Evolutionary conservation across 2,888 invertebrate species (phyloP), one percentile per base, ranked within the genome.

Genomic region (Apodemia duryi): DNA sequence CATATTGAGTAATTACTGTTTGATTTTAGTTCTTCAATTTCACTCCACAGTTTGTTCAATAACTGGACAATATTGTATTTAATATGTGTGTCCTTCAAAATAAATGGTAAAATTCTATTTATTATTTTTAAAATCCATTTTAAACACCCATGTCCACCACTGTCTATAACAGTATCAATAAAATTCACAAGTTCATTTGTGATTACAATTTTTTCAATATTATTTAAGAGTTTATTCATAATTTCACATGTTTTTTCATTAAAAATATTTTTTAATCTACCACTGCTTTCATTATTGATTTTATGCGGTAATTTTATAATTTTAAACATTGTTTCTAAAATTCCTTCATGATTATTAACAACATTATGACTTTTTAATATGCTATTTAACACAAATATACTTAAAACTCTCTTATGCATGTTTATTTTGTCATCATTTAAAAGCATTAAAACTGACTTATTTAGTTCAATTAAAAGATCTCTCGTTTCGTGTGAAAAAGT

Each of bases 101-200:
- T 67, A 52, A 66, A 66, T 11, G 78, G 73, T 7, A 91, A 60
- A 6, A 86, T 75, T 67, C 75, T 74, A 68, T 85, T 85, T 7
- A 82, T 74, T 46, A 91, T 85, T 71, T 80, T 83, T 46, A 92
- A 70, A 54, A 90, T 81, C 81, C 85, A 85, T 74, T 83, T 81
- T 1, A 93, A 69, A 66, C 90, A 91, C 1, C 87, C 88, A 75
- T 88, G 86, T 3, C 92, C 92, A 63, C 93, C 93, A 73, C 87
- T 84, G 73, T 92, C 89, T 52, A 85, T 70, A 5, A 86, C 77
- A 68, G 80, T 81, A 66, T 85, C 80, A 65, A 88, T 72, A 69
- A 78, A 86, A 64, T 75, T 69, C 60, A 84, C 69, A 51, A 88
- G 67, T 54, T 76, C 70, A 67, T 74, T 67, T 3, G 75, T 76